Base-by-base conservation (phyloP, 2,113 vertebrate genomes). In the Rousettus leschenaultii region DNA sequence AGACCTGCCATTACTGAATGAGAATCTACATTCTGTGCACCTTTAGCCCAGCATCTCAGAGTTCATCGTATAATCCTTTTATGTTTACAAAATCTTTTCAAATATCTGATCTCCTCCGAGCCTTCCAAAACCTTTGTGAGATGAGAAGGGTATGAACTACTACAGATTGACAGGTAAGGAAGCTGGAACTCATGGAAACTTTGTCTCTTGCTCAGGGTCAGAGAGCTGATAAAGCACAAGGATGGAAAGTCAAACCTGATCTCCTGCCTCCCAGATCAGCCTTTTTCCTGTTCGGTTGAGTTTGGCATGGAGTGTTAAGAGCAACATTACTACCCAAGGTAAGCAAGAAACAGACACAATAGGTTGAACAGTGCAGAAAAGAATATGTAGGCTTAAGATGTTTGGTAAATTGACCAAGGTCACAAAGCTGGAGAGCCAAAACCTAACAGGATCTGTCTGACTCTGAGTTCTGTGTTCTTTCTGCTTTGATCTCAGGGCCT, bases 21-120 rank as follows among this genome's bases (percentile, higher is more conserved):
- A 79, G 45, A 78, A 18, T 73, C 40, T 11, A 59, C 51, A 59
- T 11, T 38, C 26, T n/a, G 30, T 74, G 48, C 2, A 40, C 30
- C 33, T 22, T 45, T 38, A 68, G 3, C 30, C 75, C 30, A 85
- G 40, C 18, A 33, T 35, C 83, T 66, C 53, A 57, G 3, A 59
- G 12, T 33, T 83, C 33, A 26, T 15, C 26, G 7, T 14, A 19
- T 57, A 40, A 74, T 71, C 15, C 30, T 66, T 74, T 59, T 33
- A 13, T 11, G 26, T 91, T 96, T 82, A 73, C 19, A 87, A 78
- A 55, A 33, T 51, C 82, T 84, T 95, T 74, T 82, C 28, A 68
- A 75, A 95, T 53, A 65, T 38, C 35, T 79, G 19, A 18, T 66
- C 48, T 65, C 70, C 53, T 82, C 48, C 57, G 59, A 85, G 21